These are phyloP conservation scores for Drosophila nr. fundita DNA, from an alignment of 2,888 invertebrate species.

Conservation along the genomic window DNA sequence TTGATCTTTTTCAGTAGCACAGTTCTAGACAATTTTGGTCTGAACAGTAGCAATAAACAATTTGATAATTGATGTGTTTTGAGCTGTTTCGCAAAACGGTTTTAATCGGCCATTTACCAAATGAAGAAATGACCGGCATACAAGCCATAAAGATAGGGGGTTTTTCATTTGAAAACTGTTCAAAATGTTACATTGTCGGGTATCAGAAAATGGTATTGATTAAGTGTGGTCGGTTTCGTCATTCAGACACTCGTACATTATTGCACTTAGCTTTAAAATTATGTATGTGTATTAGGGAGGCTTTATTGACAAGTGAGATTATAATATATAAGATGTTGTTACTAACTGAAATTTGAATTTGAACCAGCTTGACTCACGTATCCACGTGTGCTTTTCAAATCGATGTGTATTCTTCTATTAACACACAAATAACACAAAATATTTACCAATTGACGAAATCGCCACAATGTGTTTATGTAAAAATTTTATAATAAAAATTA, in stretches of 20 bases:
- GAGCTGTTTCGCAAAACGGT: neutral
- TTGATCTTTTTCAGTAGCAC: neutral
- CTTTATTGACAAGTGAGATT: neutral
- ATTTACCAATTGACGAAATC: conserved; percentile 32
- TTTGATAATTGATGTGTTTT: conserved; percentile 3
- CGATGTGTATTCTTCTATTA: conserved; percentile 6
- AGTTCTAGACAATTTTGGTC: neutral
- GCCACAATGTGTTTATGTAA: neutral
- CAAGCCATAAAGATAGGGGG: conserved; percentile 5
- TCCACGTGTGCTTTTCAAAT: neutral
- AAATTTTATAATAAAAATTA: neutral
- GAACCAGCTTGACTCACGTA: neutral
- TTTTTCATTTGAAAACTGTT: neutral
- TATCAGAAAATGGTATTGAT: neutral
- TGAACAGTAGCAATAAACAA: neutral
- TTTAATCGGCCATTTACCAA: neutral
- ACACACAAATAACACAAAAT: conserved; percentile 25
- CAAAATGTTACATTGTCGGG: neutral
- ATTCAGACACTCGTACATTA: neutral
- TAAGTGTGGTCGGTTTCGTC: neutral
- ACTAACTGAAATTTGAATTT: conserved; percentile 4
- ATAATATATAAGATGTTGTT: neutral
- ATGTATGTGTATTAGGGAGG: neutral
- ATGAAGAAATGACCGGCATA: neutral
- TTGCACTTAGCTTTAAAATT: neutral